Base-by-base conservation (phyloP, 2,113 vertebrate species). In the Fulica atra region DNA sequence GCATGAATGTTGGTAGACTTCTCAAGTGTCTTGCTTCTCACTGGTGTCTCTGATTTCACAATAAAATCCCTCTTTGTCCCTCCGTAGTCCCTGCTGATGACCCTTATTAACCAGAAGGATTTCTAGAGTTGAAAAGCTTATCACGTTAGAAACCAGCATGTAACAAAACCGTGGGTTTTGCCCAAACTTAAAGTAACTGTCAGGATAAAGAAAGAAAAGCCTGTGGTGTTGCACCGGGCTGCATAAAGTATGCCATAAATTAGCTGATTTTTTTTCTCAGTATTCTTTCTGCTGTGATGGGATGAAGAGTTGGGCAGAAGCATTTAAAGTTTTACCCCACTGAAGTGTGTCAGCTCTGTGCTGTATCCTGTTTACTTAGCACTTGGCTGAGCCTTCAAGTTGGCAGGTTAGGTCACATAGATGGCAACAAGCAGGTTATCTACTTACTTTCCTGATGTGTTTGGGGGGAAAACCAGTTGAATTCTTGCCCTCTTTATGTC, bases 41-140 rank as follows among this genome's bases (percentile, higher is more conserved):
- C 46, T 83, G 69, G 26, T 93, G 86, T 88, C 68, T 93, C 95
- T 95, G 46, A 90, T 95, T 96, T 95, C 86, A 76, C n/a, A 82
- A 93, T 94, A 81, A 95, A 90, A 90, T 89, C 36, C 36, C 73
- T 81, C 40, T 93, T 96, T 92, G 82, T 94, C 46, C 44, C 31
- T 95, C 68, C 70, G 71, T 88, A 86, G 65, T 86, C 28, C 40
- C 73, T 53, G 33, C 61, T 84, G 85, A 93, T 95, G 91, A 79
- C 64, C 76, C 54, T 84, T 86, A 91, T 93, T 93, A 91, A 89
- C 48, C 87, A 92, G 53, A 87, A 92, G 65, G 53, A 89, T 79
- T 96, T 95, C 77, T 68, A 36, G 74, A 91, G 51, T 64, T 86
- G 79, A 88, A 91, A 86, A 85, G 40, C 44, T 72, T 87, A 66